Percentiles rank a stretch among this genome's conserved stretches.
Evolutionary conservation across 2,888 invertebrate genomes (phyloP).

Genomic region (Odontothrips loti): DNA sequence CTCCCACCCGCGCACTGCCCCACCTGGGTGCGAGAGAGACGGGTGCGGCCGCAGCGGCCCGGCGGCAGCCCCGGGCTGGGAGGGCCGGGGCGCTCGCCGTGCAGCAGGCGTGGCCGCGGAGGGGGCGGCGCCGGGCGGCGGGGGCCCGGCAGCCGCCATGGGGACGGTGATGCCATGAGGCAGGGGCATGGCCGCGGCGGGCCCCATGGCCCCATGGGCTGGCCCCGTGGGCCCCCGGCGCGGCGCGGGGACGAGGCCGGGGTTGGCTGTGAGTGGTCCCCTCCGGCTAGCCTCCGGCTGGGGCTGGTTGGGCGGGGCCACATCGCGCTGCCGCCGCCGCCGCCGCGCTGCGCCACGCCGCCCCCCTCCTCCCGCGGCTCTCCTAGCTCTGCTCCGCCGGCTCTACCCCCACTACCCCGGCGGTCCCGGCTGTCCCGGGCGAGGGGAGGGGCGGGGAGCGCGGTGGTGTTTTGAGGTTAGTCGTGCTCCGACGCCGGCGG

Average conservation of each 20-base stretch:
- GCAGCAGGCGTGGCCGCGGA: neutral
- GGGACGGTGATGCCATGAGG: neutral
- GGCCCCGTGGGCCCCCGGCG: neutral
- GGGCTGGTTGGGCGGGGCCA: slow-evolving; percentile 17
- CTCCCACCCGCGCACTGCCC: neutral
- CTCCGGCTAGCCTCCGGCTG: slow-evolving; percentile 8
- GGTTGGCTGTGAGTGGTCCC: slow-evolving; percentile 16
- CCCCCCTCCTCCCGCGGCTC: too few relatives aligned
- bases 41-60: neutral
- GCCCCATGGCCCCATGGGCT: neutral
- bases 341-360: too few relatives aligned
- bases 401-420: neutral
- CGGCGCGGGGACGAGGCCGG: neutral
- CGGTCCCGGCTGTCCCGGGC: neutral
- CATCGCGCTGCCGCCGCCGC: neutral
- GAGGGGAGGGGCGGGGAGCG: neutral
- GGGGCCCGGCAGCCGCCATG: neutral
- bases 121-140: neutral
- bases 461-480: neutral
- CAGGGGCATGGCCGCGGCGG: neutral
- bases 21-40: neutral
- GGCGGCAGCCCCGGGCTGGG: neutral
- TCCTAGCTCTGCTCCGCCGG: too few relatives aligned
- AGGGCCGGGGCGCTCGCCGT: neutral
- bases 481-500: neutral